These are phyloP conservation scores for Porphyrio hochstetteri DNA, from an alignment of 2,113 vertebrate species.

Conservation along the genomic window DNA sequence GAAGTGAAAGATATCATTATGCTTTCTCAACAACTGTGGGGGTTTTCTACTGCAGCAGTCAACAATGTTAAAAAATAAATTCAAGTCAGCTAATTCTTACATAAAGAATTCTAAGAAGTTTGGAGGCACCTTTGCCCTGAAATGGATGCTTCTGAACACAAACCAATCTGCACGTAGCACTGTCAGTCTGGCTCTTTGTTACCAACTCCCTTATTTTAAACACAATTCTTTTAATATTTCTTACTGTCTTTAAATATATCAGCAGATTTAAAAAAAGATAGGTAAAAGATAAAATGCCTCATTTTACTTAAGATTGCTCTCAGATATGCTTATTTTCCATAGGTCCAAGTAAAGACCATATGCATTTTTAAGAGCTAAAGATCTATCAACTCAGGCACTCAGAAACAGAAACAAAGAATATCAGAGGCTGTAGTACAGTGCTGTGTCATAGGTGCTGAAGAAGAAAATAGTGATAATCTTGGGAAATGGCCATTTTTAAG, in stretches of 20 bases:
- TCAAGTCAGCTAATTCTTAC: background rate
- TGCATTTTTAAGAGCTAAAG: background rate
- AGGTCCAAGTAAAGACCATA: background rate
- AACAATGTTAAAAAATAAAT: background rate
- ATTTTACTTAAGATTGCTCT: background rate
- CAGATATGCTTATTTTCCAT: background rate
- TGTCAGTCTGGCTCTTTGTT: background rate
- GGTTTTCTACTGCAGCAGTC: background rate
- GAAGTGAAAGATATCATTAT: background rate
- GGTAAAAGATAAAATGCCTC: background rate
- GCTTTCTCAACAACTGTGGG: background rate
- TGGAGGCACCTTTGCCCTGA: background rate
- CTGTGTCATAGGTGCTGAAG: background rate
- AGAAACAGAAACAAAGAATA: background rate
- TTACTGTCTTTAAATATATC: background rate
- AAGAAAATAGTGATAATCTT: background rate
- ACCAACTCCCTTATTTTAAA: background rate
- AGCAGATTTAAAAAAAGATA: background rate
- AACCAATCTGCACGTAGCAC: background rate
- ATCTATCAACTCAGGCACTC: background rate
- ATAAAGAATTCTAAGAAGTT: background rate
- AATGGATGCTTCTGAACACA: background rate
- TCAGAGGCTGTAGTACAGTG: background rate
- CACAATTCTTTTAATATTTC: background rate
- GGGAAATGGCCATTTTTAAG: background rate